phyloP scores from a whole-genome alignment of 2,888 invertebrate species.

The Andrena haemorrhoa region DNA sequence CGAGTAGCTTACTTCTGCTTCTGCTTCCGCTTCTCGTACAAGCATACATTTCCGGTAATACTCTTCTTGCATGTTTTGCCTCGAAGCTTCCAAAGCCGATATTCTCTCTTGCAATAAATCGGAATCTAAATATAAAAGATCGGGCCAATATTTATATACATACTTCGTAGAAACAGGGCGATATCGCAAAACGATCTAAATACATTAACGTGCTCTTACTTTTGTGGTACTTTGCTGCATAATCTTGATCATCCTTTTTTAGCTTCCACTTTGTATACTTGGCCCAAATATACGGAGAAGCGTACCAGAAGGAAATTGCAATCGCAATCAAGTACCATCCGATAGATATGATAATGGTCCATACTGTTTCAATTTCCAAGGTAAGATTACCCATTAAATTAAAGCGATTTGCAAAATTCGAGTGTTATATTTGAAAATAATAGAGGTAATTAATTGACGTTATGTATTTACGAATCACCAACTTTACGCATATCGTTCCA shows the following conservation, averaged over 20 bases:
- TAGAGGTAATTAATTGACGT: neutral
- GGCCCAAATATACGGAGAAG: conserved; percentile 81
- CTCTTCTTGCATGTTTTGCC: conserved; percentile 84
- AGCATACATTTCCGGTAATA: conserved; percentile 75
- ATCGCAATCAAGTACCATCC: conserved; percentile 84
- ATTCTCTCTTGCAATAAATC: conserved; percentile 82
- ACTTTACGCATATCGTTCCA: too few species aligned
- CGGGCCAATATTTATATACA: neutral
- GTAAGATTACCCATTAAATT: neutral
- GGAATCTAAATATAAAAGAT: conserved; percentile 81
- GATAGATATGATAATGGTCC: conserved; percentile 74
- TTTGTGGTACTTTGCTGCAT: conserved; percentile 85
- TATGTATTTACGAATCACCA: too few species aligned
- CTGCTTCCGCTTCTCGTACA: neutral
- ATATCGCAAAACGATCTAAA: neutral
- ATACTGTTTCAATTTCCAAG: conserved; percentile 50
- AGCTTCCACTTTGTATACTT: conserved; percentile 80
- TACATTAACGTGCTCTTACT: conserved; percentile 76
- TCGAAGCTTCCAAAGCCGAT: conserved; percentile 81
- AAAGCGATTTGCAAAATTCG: neutral
- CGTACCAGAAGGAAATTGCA: conserved; percentile 76
- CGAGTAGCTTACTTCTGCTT: conserved; percentile 7
- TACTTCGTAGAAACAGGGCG: neutral
- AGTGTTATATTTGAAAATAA: neutral
- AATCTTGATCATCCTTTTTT: conserved; percentile 81